Conservation (phyloP, 2,113 vertebrate genomes). For the Larimichthys crocea region DNA sequence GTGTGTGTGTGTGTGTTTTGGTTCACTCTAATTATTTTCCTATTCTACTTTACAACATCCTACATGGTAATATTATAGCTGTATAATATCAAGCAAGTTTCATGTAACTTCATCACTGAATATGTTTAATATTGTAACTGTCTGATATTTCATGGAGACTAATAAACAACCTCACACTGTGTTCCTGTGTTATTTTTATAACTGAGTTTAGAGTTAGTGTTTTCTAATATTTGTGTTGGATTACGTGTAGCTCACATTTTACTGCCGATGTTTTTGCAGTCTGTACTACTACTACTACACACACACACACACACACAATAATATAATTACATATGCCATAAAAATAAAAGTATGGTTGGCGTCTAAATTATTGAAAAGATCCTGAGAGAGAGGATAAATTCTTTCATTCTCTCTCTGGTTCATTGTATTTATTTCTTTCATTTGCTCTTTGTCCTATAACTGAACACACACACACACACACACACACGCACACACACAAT, state of each 20-base stretch:
- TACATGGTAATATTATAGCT: constrained; percentile 41
- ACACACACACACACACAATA: constrained; percentile 13
- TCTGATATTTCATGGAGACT: constrained; percentile 28
- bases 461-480: not conserved
- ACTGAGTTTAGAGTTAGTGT: constrained; percentile 34
- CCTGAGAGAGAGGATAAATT: constrained; percentile 18
- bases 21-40: constrained; percentile 67
- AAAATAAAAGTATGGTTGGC: constrained; percentile 43
- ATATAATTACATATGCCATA: constrained; percentile 49
- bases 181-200: constrained; percentile 11
- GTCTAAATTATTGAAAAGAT: constrained; percentile 40
- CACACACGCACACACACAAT: not conserved
- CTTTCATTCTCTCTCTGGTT: not conserved
- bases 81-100: constrained; percentile 21
- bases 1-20: constrained; percentile 37
- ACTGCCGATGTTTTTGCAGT: not conserved
- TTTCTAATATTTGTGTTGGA: constrained; percentile 39
- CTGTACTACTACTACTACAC: not conserved
- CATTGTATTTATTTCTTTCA: constrained; percentile 58
- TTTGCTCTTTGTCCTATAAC: constrained; percentile 23
- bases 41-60: constrained; percentile 55
- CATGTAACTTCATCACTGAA: constrained; percentile 20
- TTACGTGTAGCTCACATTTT: constrained; percentile 28
- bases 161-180: constrained; percentile 33
- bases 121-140: constrained; percentile 33